A percentile compares a stretch with the other conserved stretches of the same genome.
phyloP scores from a whole-genome alignment of 2,888 invertebrate genomes.

The Tetragonula carbonaria region DNA sequence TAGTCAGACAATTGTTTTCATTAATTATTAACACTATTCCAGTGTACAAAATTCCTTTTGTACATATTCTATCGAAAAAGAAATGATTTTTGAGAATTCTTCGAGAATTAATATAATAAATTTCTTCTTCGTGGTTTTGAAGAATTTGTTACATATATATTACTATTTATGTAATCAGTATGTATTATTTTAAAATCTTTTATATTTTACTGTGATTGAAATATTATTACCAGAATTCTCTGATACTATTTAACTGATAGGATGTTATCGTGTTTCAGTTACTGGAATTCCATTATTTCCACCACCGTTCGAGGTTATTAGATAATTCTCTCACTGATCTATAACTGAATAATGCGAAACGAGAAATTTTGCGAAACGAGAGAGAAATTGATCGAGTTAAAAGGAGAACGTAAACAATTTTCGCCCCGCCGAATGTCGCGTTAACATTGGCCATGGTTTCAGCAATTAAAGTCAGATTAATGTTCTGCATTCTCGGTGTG shows the following conservation, averaged over 20 bases:
- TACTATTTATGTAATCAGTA: too few species aligned
- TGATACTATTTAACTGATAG: background rate
- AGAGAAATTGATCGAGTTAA: background rate
- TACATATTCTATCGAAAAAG: too few species aligned
- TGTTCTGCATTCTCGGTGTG: slow-evolving; percentile 10
- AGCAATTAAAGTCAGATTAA: slow-evolving; percentile 32
- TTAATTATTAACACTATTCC: too few species aligned
- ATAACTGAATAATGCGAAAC: background rate
- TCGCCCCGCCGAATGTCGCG: background rate
- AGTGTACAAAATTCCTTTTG: too few species aligned
- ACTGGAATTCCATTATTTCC: background rate
- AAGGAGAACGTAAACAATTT: background rate
- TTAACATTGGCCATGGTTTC: background rate
- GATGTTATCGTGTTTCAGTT: background rate
- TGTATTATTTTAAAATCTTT: too few species aligned
- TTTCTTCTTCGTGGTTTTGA: too few species aligned
- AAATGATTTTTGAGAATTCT: too few species aligned
- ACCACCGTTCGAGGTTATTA: background rate
- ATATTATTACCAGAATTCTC: background rate
- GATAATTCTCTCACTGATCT: background rate
- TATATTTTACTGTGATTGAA: background rate
- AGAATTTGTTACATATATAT: too few species aligned
- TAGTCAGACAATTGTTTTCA: too few species aligned
- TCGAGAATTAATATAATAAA: too few species aligned
- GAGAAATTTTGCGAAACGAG: background rate